These are phyloP conservation scores for Campylorhamphus procurvoides DNA, from an alignment of 2,113 vertebrate species.

Conservation along the genomic window DNA sequence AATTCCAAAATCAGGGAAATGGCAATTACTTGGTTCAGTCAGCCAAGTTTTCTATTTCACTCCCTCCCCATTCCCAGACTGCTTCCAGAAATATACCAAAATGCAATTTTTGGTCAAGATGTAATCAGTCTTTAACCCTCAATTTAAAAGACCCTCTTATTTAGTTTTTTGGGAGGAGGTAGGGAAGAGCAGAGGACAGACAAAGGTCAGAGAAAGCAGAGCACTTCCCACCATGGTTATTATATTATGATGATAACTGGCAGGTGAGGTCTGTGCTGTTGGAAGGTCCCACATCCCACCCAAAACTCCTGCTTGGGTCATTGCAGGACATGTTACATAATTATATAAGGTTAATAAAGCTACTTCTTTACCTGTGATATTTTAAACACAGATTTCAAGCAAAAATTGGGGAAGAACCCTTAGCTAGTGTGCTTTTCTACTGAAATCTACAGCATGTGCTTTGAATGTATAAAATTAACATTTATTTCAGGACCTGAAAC, in stretches of 20 bases:
- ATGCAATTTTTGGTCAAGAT: neutral
- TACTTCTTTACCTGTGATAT: neutral
- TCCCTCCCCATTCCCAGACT: too few relatives aligned
- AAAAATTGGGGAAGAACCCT: neutral
- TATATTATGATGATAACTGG: fast-evolving
- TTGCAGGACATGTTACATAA: neutral
- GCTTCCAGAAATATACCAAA: neutral
- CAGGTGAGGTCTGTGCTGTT: neutral
- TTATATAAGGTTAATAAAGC: neutral
- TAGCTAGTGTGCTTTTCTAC: neutral
- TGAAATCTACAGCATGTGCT: neutral
- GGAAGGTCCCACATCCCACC: neutral
- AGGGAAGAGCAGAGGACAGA: neutral
- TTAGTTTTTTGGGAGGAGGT: neutral
- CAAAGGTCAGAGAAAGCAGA: neutral
- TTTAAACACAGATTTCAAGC: neutral
- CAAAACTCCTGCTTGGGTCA: fast-evolving
- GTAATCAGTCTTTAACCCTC: too few relatives aligned
- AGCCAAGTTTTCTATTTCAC: neutral
- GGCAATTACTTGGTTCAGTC: neutral
- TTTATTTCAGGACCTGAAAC: neutral
- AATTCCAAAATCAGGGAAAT: neutral
- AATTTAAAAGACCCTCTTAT: neutral
- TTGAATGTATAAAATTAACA: neutral
- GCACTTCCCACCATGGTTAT: neutral